Percentiles rank a stretch among this genome's conserved stretches.
Conservation (phyloP, 1,140 invertebrate species). For the Stratiolaelaps scimitus region DNA sequence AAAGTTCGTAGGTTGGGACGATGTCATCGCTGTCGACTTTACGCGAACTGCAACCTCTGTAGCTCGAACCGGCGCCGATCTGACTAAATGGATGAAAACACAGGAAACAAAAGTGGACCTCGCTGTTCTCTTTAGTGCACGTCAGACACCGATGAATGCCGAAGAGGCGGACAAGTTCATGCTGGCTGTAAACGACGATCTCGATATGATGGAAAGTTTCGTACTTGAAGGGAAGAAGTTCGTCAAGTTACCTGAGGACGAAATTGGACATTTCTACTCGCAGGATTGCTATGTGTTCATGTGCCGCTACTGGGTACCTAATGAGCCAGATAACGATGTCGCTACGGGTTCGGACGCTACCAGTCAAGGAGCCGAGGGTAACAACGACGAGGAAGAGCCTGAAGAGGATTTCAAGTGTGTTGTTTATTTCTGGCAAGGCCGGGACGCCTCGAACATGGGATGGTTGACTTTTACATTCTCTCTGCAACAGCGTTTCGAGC, state of each 20-base stretch:
- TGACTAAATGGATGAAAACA: slow-evolving; percentile 77
- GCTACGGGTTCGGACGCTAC: slow-evolving; percentile 34
- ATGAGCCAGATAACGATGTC: slow-evolving; percentile 43
- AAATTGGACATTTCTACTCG: slow-evolving; percentile 77
- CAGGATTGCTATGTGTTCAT: slow-evolving; percentile 96
- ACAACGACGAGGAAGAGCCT: slow-evolving; percentile 50
- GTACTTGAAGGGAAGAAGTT: slow-evolving; percentile 97
- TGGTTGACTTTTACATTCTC: slow-evolving; percentile 98
- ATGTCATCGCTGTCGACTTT: slow-evolving; percentile 97
- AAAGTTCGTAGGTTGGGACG: slow-evolving; percentile 96
- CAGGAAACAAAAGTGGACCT: slow-evolving; percentile 83
- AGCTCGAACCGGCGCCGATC: slow-evolving; percentile 82
- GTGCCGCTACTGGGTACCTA: slow-evolving; percentile 80
- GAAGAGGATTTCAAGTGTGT: slow-evolving; percentile 88
- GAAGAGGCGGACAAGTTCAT: slow-evolving; percentile 74
- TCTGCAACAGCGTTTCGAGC: slow-evolving; percentile 93
- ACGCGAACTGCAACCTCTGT: slow-evolving; percentile 96
- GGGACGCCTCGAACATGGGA: slow-evolving; percentile 95
- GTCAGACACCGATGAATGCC: slow-evolving; percentile 71
- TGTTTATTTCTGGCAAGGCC: slow-evolving; percentile 98
- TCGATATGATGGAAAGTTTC: slow-evolving; percentile 93
- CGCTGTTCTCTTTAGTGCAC: slow-evolving; percentile 83
- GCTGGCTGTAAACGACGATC: slow-evolving; percentile 84
- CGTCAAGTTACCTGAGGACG: slow-evolving; percentile 82
- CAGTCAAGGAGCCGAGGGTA: slow-evolving; percentile 38